Percentiles rank a stretch among this genome's conserved stretches.
Conservation (phyloP, 1,140 invertebrate species). For the Drosophila subpulchrella region DNA sequence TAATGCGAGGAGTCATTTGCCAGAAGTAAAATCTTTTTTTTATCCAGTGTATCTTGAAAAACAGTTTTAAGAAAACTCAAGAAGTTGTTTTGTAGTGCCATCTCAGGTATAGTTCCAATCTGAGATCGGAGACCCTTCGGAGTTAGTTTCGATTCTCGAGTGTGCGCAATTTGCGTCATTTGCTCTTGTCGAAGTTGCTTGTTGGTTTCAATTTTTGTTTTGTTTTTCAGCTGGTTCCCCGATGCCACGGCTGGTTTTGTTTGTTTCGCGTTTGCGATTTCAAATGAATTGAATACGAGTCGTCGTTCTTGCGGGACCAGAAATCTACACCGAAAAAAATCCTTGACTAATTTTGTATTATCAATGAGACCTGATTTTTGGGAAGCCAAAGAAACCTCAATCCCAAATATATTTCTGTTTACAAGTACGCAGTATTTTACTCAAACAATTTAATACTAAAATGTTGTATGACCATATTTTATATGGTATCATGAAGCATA, state of each 20-base stretch:
- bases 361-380: neutral
- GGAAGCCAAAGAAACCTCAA: too few relatives aligned
- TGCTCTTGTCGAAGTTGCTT: slow-evolving; percentile 42
- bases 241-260: slow-evolving; percentile 22
- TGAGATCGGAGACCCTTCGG: slow-evolving; percentile 21
- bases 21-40: neutral
- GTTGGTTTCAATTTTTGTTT: slow-evolving; percentile 28
- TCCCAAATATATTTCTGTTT: too few relatives aligned
- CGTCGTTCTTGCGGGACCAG: slow-evolving; percentile 16
- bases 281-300: slow-evolving; percentile 50
- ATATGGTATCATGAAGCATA: neutral
- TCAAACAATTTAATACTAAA: too few relatives aligned
- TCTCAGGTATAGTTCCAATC: neutral
- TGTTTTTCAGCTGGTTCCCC: slow-evolving; percentile 10
- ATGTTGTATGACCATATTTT: too few relatives aligned
- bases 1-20: neutral
- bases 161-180: slow-evolving; percentile 70
- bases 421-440: too few relatives aligned
- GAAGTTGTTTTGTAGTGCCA: neutral
- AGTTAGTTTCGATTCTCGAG: slow-evolving; percentile 18
- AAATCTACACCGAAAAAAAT: slow-evolving; percentile 4
- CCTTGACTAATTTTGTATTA: too few relatives aligned
- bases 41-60: neutral
- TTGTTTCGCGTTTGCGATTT: slow-evolving; percentile 41
- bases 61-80: neutral